phyloP scores from a whole-genome alignment of 2,113 vertebrate species.

The Suricata suricatta region DNA sequence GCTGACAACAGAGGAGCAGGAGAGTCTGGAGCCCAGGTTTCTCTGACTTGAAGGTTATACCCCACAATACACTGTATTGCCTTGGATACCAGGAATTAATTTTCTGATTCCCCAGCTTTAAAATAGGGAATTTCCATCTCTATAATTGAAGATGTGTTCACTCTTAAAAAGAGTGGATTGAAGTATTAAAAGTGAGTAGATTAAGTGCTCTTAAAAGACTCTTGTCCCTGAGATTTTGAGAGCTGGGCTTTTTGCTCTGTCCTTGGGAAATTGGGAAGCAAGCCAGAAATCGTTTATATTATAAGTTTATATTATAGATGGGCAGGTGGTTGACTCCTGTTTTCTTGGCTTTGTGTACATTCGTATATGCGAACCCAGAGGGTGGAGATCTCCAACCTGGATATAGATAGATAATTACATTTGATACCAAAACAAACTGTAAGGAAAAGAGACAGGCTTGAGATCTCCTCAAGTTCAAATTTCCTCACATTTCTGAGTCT shows the following conservation, averaged over 20 bases:
- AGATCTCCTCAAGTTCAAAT: not conserved
- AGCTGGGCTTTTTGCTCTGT: not conserved
- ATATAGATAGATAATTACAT: not conserved
- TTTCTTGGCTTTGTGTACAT: not conserved
- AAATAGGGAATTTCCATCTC: not conserved
- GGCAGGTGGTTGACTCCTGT: not conserved
- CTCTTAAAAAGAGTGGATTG: not conserved
- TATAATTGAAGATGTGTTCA: not conserved
- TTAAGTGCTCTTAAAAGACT: not conserved
- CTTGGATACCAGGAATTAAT: not conserved
- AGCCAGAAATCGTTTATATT: not conserved
- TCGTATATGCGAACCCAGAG: not conserved
- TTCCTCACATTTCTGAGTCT: not conserved
- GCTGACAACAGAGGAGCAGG: not conserved
- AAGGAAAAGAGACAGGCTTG: not conserved
- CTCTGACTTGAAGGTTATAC: not conserved
- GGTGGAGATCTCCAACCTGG: not conserved
- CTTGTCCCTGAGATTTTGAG: not conserved
- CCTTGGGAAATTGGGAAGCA: not conserved
- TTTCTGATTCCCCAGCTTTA: not conserved
- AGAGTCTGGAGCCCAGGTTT: not conserved
- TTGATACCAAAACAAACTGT: constrained; percentile 20
- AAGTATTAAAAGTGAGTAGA: not conserved
- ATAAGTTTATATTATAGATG: not conserved
- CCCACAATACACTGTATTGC: not conserved